Evolutionary conservation across 2,888 invertebrate species (phyloP), one percentile per base, ranked within the genome.

Genomic region (Drosophila macrospina): DNA sequence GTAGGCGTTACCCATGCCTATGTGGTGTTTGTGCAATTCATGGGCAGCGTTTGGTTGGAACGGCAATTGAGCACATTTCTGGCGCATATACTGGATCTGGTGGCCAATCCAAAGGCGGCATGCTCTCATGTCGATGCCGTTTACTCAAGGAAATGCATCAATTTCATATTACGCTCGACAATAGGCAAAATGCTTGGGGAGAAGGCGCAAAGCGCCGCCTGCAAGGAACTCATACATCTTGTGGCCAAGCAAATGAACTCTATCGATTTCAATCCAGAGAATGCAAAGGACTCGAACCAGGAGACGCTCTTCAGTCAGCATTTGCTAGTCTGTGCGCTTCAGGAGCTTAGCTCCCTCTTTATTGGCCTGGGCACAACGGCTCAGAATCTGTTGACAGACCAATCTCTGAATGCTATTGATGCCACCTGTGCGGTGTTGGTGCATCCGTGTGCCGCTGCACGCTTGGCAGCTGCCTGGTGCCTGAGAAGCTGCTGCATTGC

Each of bases 1-100:
- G 98, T 99, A 63, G 99, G 99, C 66, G 97, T 99, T 0, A 98
- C 99, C 4, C 98, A 99, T 93, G 97, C 98, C 0, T 99, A 99
- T 91, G 98, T 99, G 26, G 96, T 97, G 55, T 98, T 99, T 91
- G 96, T 98, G 0, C 97, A 97, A 92, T 96, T 96, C 86, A 95
- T 99, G 94, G 99, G 99, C 30, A 96, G 97, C 7, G 94, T 95
- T 1, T 99, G 99, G 99, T 92, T 99, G 68, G 99, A 99, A 92
- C 95, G 97, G 16, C 98, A 99, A 91, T 94, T 99, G 89, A 95
- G 95, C 11, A 94, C 95, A 0, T 95, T 99, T 83, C 93, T 99
- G n/a, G 95, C 95, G 8, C 99, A 99, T 91, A 95, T 99, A 4
- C 93, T 99, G 51, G 98, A 98, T 88, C 93, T 99, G 74, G 98